A percentile compares a stretch with the other conserved stretches of the same genome.
Conservation (phyloP, 2,888 invertebrate genomes). For the Hipparchia semele region DNA sequence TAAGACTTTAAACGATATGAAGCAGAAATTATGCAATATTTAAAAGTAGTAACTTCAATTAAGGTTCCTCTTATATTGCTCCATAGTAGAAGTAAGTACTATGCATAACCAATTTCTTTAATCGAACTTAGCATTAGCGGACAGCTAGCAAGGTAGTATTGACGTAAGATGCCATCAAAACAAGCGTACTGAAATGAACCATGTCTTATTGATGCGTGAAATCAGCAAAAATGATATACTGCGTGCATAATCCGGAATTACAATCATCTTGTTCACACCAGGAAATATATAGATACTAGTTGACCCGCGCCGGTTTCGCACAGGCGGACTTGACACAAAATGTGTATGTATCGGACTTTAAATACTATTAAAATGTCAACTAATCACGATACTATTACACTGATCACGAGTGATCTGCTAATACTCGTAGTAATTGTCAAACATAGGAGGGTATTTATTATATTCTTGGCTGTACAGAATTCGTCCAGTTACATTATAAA, state of each 20-base stretch:
- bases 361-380: too few species aligned
- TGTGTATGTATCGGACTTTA: too few species aligned
- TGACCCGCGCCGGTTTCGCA: too few species aligned
- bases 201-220: conserved; percentile 58
- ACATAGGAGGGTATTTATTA: too few species aligned
- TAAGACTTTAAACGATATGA: too few species aligned
- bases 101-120: conserved; percentile 48
- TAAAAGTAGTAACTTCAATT: neutral
- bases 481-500: too few species aligned
- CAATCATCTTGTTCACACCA: conserved; percentile 26
- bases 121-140: conserved; percentile 48
- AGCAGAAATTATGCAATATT: neutral
- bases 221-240: conserved; percentile 53
- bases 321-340: too few species aligned
- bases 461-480: too few species aligned
- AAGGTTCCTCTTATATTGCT: neutral
- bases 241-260: conserved; percentile 45
- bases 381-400: too few species aligned
- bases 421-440: too few species aligned
- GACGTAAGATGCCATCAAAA: conserved; percentile 52
- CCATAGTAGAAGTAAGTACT: neutral
- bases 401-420: too few species aligned
- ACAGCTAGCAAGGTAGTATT: conserved; percentile 38
- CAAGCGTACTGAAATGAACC: conserved; percentile 65
- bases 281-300: conserved; percentile 11